Conservation (phyloP, 2,113 vertebrate genomes). For the Lipotes vexillifer region DNA sequence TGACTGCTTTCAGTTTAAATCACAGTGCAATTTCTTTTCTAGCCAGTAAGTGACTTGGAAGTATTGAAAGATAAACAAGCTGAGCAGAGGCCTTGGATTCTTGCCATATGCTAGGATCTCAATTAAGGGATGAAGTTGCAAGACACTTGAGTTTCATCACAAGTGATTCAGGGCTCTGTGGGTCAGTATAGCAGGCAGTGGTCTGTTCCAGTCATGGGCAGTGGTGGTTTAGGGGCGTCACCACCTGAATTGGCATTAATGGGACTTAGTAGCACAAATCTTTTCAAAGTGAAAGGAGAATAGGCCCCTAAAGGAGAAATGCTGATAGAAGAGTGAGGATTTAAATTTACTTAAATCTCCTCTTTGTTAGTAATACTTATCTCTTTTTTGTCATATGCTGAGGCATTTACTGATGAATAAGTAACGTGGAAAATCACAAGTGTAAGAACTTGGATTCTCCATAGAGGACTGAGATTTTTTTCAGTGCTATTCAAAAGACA, state of each 20-base stretch:
- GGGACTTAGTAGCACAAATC: slow-evolving; percentile 21
- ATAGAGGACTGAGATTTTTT: slow-evolving; percentile 52
- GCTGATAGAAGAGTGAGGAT: neutral
- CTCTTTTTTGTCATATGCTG: slow-evolving; percentile 33
- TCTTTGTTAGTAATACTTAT: slow-evolving; percentile 42
- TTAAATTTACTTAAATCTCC: slow-evolving; percentile 56
- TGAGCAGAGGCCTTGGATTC: slow-evolving; percentile 74
- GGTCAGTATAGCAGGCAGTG: slow-evolving; percentile 68
- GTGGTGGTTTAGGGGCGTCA: neutral
- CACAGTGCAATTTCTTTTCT: slow-evolving; percentile 73
- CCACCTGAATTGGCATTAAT: slow-evolving; percentile 42
- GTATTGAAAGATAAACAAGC: slow-evolving; percentile 80
- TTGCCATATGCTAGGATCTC: slow-evolving; percentile 78
- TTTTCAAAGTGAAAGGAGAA: slow-evolving; percentile 36
- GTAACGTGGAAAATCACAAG: slow-evolving; percentile 37
- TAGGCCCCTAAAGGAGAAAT: slow-evolving; percentile 31
- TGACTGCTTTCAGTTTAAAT: slow-evolving; percentile 76
- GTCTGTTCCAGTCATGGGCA: slow-evolving; percentile 43
- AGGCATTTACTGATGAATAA: slow-evolving; percentile 60
- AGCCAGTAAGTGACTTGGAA: slow-evolving; percentile 76
- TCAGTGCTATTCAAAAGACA: slow-evolving; percentile 64
- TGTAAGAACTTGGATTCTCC: slow-evolving; percentile 53
- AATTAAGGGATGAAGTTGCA: slow-evolving; percentile 81
- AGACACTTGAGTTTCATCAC: slow-evolving; percentile 73
- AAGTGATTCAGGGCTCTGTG: slow-evolving; percentile 66